phyloP scores from a whole-genome alignment of 1,140 invertebrate genomes.

The Euura saliciscinereae region DNA sequence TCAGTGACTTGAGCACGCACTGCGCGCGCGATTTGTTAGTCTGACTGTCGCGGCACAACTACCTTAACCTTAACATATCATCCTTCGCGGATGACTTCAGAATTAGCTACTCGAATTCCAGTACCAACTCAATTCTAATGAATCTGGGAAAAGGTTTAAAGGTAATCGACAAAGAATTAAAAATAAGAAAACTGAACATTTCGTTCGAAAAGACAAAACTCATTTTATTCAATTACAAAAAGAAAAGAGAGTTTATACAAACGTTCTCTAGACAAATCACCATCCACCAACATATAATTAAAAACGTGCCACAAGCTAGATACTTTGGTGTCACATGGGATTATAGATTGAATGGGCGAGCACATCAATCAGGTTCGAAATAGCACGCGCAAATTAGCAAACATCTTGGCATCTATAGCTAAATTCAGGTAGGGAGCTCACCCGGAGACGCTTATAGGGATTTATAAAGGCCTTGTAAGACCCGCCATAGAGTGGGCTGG shows the following conservation, averaged over 20 bases:
- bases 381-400: constrained; percentile 13
- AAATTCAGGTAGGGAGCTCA: constrained; percentile 24
- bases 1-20: too few relatives aligned
- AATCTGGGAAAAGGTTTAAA: constrained; percentile 18
- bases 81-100: too few relatives aligned
- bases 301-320: too few relatives aligned
- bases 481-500: constrained; percentile 27
- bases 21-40: too few relatives aligned
- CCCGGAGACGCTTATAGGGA: constrained; percentile 11
- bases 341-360: constrained; percentile 9
- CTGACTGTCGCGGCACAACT: too few relatives aligned
- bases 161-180: neutral
- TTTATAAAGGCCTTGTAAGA: constrained; percentile 28
- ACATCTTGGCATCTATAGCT: constrained; percentile 18
- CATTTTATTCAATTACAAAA: neutral
- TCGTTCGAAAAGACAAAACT: neutral
- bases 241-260: neutral
- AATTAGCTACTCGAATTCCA: too few relatives aligned
- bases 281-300: too few relatives aligned
- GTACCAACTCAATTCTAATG: too few relatives aligned
- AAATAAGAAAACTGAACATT: neutral
- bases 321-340: neutral
- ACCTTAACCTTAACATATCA: too few relatives aligned
- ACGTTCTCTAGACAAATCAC: neutral
- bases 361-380: constrained; percentile 17